phyloP scores from a whole-genome alignment of 2,888 invertebrate genomes.

The Scaptodrosophila latifasciaeformis region DNA sequence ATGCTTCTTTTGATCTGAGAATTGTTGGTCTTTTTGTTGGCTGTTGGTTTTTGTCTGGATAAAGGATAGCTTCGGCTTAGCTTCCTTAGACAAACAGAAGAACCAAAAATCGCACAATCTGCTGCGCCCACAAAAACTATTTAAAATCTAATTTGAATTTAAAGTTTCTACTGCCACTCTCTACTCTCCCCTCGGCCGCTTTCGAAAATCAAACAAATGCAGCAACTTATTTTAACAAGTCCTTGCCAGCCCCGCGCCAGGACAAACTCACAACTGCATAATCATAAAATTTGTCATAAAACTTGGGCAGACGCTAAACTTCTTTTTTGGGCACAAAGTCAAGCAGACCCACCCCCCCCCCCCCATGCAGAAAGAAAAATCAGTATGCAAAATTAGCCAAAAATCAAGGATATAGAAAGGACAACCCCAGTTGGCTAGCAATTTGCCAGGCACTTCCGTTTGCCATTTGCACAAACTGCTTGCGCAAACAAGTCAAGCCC shows the following conservation, averaged over 20 bases:
- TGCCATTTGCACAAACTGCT: not conserved
- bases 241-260: not conserved
- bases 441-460: too few species aligned
- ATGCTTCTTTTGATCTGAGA: constrained; percentile 43
- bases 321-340: constrained; percentile 27
- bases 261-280: constrained; percentile 33
- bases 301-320: constrained; percentile 51
- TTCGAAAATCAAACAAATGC: too few species aligned
- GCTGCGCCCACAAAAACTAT: constrained; percentile 62
- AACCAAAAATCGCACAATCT: constrained; percentile 43
- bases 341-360: not conserved
- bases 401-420: constrained; percentile 25
- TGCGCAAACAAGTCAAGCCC: constrained; percentile 36
- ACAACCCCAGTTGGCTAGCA: not conserved
- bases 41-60: too few species aligned
- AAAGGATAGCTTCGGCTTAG: too few species aligned
- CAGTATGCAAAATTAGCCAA: constrained; percentile 42
- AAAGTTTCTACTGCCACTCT: constrained; percentile 15
- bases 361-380: not conserved
- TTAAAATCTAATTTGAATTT: constrained; percentile 64
- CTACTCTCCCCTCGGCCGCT: not conserved
- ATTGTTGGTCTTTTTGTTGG: not conserved
- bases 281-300: constrained; percentile 60
- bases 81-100: not conserved
- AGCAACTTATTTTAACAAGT: constrained; percentile 18